These are phyloP conservation scores for Calosoma granatense DNA, from an alignment of 1,140 invertebrate genomes.

Conservation along the genomic window DNA sequence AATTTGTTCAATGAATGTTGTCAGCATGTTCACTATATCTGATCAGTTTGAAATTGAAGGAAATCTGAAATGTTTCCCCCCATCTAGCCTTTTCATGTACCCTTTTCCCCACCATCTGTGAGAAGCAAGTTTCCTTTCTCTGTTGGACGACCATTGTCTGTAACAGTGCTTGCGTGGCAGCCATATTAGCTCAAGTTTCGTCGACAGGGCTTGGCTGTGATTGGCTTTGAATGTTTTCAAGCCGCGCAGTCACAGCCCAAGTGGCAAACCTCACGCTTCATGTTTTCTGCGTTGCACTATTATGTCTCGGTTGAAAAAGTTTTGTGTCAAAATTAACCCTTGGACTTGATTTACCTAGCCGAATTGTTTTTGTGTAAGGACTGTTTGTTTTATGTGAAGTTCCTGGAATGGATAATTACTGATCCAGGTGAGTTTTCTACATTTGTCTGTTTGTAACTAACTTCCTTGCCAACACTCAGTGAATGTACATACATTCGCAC, in stretches of 20 bases:
- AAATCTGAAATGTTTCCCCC: conserved; percentile 18
- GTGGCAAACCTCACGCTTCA: conserved; percentile 25
- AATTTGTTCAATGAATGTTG: too few species aligned
- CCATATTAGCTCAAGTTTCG: conserved; percentile 36
- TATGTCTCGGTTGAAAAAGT: conserved; percentile 21
- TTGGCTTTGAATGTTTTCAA: conserved; percentile 35
- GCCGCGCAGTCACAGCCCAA: conserved; percentile 25
- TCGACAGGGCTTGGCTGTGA: conserved; percentile 33
- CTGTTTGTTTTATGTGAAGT: not conserved
- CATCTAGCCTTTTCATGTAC: conserved; percentile 13
- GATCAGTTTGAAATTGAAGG: too few species aligned
- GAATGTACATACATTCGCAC: too few species aligned
- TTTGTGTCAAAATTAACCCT: conserved; percentile 15
- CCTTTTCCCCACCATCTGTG: not conserved
- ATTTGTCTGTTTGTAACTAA: too few species aligned
- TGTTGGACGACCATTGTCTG: conserved; percentile 30
- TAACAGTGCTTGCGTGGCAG: conserved; percentile 26
- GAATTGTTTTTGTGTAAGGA: not conserved
- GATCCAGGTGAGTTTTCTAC: not conserved
- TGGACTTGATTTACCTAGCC: not conserved
- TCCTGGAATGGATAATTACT: not conserved
- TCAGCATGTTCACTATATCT: too few species aligned
- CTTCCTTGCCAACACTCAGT: too few species aligned
- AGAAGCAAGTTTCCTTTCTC: conserved; percentile 30
- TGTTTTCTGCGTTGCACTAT: conserved; percentile 18